Evolutionary conservation across 2,113 vertebrate species (phyloP).

Genomic region (Tachysurus vachellii): DNA sequence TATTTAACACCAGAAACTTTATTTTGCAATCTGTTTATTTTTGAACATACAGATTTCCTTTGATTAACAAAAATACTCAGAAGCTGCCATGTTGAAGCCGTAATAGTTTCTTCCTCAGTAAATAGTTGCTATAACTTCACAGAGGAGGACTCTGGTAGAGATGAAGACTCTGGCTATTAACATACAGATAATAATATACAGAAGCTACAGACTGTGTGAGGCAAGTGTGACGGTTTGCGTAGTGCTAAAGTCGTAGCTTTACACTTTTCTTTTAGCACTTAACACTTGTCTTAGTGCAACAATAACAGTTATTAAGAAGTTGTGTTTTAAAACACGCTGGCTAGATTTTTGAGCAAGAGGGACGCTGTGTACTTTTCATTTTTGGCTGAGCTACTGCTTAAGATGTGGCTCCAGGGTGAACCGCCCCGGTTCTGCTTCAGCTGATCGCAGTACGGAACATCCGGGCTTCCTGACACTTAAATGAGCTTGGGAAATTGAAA

Average conservation of each 20-base stretch:
- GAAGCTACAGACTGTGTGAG: not conserved
- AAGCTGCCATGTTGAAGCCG: not conserved
- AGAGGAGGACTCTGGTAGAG: not conserved
- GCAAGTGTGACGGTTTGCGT: not conserved
- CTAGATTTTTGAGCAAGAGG: not conserved
- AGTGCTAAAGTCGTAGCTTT: not conserved
- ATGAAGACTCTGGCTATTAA: not conserved
- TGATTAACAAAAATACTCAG: not conserved
- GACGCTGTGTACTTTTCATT: constrained; percentile 10
- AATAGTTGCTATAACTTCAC: not conserved
- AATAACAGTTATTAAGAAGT: not conserved
- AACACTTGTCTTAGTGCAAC: not conserved
- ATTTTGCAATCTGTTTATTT: no score
- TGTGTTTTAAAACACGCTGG: not conserved
- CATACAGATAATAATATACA: not conserved
- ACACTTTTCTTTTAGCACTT: not conserved
- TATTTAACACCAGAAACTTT: not conserved
- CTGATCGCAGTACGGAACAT: constrained; percentile 41
- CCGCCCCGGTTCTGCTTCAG: constrained; percentile 28
- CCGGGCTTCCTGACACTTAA: constrained; percentile 60
- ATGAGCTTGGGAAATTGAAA: constrained; percentile 63
- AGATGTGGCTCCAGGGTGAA: constrained; percentile 50
- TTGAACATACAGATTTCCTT: no score
- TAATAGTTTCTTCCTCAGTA: not conserved
- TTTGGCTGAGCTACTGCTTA: constrained; percentile 1